These are phyloP conservation scores for Salarias fasciatus DNA, from an alignment of 2,797 vertebrate genomes.

Conservation along the genomic window DNA sequence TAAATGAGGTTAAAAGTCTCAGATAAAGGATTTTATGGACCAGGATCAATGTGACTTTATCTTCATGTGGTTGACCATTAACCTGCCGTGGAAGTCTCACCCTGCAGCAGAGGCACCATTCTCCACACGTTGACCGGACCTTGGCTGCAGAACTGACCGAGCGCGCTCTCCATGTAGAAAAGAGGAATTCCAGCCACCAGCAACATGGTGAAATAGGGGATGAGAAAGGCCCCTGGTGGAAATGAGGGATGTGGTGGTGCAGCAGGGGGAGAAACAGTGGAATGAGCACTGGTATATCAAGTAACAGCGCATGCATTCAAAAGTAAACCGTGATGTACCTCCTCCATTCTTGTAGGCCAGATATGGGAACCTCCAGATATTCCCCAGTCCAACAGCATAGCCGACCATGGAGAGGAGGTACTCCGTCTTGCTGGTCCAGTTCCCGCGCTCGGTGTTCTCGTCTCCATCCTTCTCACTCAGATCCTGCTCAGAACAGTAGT, in stretches of 20 bases:
- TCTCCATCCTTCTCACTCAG: conserved; percentile 69
- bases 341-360: conserved; percentile 94
- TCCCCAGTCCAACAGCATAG: conserved; percentile 94
- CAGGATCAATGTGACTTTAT: too few species aligned
- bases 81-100: conserved; percentile 52
- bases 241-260: too few species aligned
- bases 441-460: conserved; percentile 87
- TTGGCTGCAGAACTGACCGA: conserved; percentile 85
- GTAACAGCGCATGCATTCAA: not conserved
- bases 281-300: not conserved
- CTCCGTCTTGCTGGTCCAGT: conserved; percentile 92
- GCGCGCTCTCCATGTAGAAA: conserved; percentile 81
- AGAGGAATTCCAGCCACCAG: conserved; percentile 78
- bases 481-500: conserved; percentile 60
- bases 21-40: too few species aligned
- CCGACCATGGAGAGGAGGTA: conserved; percentile 95
- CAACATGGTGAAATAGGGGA: conserved; percentile 81
- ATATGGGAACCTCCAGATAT: conserved; percentile 97
- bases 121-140: conserved; percentile 81
- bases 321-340: conserved; percentile 74
- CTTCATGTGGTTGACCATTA: too few species aligned
- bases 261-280: too few species aligned
- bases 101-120: conserved; percentile 80
- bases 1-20: too few species aligned
- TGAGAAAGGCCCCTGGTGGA: conserved; percentile 79